Evolutionary conservation across 2,797 vertebrate genomes (phyloP), one percentile per base, ranked within the genome.

Genomic region (Toxotes lorentzi): DNA sequence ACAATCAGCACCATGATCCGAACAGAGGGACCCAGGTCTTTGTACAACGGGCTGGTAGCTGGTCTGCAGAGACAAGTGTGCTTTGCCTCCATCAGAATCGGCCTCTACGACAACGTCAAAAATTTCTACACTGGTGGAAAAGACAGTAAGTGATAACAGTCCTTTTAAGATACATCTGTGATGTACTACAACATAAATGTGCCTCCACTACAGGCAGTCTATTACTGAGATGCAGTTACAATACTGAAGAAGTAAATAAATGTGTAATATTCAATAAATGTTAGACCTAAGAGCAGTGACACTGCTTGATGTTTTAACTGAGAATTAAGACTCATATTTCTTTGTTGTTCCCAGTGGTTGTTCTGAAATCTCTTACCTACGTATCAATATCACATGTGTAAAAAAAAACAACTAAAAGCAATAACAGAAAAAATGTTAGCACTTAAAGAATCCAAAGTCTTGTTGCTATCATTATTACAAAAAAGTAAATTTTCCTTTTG

Each of bases 11-110:
- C 97, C 62, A 96, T 97, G 94, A 86, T 96, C 21, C 91, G 92
- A 57, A 97, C 96, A 0, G 97, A 97, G 86, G 96, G 96, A 7
- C 92, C 95, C 0, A 73, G 54, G 78, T 96, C 96, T 24, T 90
- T 97, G 60, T 97, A 97, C 76, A 97, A 96, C 1, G 96, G 97
- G 68, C 93, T 97, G 80, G 93, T 97, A 0, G 96, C 97, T 0
- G 97, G 97, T 4, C 93, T 97, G 3, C 96, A 98, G 92, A 93
- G 96, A 70, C 97, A 98, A 54, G 40, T 96, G 90, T 96, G 96
- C 91, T 97, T 96, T 1, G 95, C 96, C 21, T 97, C 97, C 1
- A 90, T 97, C 73, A 88, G 96, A 62, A 97, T 97, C 0, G 96
- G 96, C 62, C 95, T 97, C 75, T 98, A 97, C 0, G 97, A 98